Conservation (phyloP, 2,113 vertebrate species). For the Catharus fuscescens region DNA sequence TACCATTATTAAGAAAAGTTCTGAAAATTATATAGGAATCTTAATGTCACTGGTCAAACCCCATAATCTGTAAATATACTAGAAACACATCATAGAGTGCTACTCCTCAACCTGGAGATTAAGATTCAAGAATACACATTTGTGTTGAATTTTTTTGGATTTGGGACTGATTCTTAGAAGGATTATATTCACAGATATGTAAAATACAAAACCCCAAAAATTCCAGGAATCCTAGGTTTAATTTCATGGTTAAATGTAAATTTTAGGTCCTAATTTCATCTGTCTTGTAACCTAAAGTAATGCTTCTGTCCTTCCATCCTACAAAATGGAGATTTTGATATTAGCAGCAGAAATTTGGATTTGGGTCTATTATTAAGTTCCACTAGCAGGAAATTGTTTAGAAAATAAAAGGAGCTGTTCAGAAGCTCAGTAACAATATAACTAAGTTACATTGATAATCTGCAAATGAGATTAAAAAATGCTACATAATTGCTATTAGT, state of each 20-base stretch:
- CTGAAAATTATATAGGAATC: background rate
- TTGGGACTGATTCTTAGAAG: background rate
- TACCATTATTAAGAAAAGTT: background rate
- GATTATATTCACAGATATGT: background rate
- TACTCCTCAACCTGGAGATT: background rate
- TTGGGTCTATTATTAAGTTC: background rate
- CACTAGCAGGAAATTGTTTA: background rate
- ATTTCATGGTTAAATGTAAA: background rate
- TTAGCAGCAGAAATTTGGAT: background rate
- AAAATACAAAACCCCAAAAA: background rate
- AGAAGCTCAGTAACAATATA: background rate
- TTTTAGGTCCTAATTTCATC: background rate
- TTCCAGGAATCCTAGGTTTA: background rate
- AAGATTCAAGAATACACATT: background rate
- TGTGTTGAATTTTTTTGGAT: background rate
- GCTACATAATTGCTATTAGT: background rate
- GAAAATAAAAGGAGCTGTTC: background rate
- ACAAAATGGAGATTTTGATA: background rate
- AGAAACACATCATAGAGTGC: background rate
- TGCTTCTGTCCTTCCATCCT: background rate
- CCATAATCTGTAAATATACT: background rate
- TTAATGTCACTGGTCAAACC: background rate
- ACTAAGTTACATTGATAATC: background rate
- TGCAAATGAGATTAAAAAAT: background rate
- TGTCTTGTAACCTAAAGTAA: background rate